Evolutionary conservation across 2,113 vertebrate species (phyloP).

Genomic region (Pygoscelis adeliae): DNA sequence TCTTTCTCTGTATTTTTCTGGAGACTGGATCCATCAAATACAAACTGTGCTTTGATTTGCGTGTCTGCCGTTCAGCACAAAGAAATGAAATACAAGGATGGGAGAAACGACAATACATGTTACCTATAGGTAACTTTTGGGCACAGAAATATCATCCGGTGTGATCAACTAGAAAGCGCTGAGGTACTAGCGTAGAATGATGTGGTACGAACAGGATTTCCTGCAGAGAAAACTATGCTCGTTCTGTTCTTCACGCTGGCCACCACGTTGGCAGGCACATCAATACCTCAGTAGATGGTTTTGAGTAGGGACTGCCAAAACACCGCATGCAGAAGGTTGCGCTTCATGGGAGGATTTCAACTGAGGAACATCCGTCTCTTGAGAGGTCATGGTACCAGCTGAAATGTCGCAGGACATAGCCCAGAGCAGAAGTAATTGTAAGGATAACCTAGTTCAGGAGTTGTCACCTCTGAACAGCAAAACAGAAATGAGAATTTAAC

Average conservation of each 20-base stretch:
- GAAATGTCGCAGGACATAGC: not conserved
- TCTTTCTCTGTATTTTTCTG: not conserved
- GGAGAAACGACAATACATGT: not conserved
- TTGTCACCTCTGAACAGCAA: not conserved
- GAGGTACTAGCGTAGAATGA: not conserved
- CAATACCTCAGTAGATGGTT: not conserved
- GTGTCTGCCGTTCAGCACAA: not conserved
- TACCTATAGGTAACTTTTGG: not conserved
- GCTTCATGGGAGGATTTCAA: not conserved
- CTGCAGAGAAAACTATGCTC: not conserved
- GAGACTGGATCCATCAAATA: not conserved
- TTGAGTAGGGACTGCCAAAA: not conserved
- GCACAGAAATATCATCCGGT: not conserved
- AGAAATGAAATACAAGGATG: not conserved
- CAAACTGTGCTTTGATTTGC: slow-evolving; percentile 7
- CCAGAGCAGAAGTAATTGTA: not conserved
- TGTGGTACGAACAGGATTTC: not conserved
- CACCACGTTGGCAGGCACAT: not conserved
- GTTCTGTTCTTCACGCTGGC: not conserved
- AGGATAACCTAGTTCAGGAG: not conserved
- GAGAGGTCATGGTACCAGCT: not conserved
- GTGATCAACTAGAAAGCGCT: not conserved
- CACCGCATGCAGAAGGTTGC: not conserved
- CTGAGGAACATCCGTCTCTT: not conserved
- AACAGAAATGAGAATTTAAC: not conserved